phyloP scores from a whole-genome alignment of 2,797 vertebrate species.

The Girardinus metallicus region DNA sequence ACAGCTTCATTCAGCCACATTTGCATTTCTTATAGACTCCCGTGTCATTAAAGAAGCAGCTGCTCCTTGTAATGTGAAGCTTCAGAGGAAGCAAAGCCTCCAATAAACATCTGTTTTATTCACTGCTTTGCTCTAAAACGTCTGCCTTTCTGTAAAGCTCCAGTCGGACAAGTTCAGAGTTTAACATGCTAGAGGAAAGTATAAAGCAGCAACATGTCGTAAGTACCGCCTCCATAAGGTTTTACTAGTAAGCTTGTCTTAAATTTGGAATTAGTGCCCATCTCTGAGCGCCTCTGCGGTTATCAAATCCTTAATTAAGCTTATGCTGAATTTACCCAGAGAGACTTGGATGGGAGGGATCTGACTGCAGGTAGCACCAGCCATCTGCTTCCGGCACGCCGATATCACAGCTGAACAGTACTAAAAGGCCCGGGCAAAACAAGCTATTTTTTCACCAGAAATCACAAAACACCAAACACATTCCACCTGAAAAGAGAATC shows the following conservation, averaged over 20 bases:
- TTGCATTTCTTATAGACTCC: slow-evolving; percentile 19
- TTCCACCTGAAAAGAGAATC: no score
- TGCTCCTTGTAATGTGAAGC: slow-evolving; percentile 15
- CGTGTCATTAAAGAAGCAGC: slow-evolving; percentile 17
- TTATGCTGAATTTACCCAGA: slow-evolving; percentile 53
- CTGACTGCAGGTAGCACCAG: slow-evolving; percentile 35
- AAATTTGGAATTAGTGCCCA: slow-evolving; percentile 47
- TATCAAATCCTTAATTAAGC: slow-evolving; percentile 74
- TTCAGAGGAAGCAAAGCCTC: slow-evolving; percentile 20
- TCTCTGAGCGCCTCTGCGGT: slow-evolving; percentile 54
- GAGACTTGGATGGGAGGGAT: slow-evolving; percentile 46
- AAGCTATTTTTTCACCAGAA: slow-evolving; percentile 17
- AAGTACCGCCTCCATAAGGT: slow-evolving; percentile 37
- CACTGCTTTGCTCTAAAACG: slow-evolving; percentile 18
- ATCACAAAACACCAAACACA: slow-evolving; percentile 1
- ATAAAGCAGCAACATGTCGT: not conserved
- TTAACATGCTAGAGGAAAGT: slow-evolving; percentile 4
- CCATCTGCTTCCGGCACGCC: slow-evolving; percentile 58
- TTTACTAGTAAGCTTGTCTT: slow-evolving; percentile 47
- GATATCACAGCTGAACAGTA: slow-evolving; percentile 43
- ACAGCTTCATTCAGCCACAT: slow-evolving; percentile 6
- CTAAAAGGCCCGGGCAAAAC: slow-evolving; percentile 32
- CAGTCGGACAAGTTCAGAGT: slow-evolving; percentile 27
- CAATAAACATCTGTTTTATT: slow-evolving; percentile 51
- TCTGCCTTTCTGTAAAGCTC: slow-evolving; percentile 25